Base-by-base conservation (phyloP, 1,140 invertebrate genomes). In the Penaeus chinensis region DNA sequence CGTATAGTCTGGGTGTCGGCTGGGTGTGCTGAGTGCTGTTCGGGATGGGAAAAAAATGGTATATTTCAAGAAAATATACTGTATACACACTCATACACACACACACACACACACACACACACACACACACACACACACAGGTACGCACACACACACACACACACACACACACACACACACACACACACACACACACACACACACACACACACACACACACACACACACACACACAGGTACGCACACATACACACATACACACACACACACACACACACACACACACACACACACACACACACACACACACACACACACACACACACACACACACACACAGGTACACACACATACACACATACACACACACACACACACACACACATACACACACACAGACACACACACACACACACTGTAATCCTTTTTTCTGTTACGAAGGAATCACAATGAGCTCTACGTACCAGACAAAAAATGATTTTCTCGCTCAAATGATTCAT, bases 181-280 rank as follows among this genome's bases (percentile, higher is more conserved):
- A 76, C 71, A 76, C 71, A 76, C 71, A 37, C 71, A 76, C 27
- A 76, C 71, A 76, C 71, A 76, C 71, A 42, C 37, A 76, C 71
- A 76, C 71, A 76, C 71, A 76, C n/a, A 22, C 71, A 76, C 71
- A 76, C 71, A 76, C 71, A 76, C n/a, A 24, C 71, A 76, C 71
- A 24, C n/a, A 42, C 54, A 13, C 54, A 54, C 16, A 54, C 11
- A 42, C 37, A 76, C 71, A 76, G 10, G n/a, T 11, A 76, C n/a
- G 2, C 71, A 76, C 71, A 76, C 71, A n/a, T n/a, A n/a, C n/a
- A n/a, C n/a, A n/a, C n/a, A n/a, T n/a, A n/a, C n/a, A n/a, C n/a
- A n/a, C n/a, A n/a, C n/a, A n/a, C n/a, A 76, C 71, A 76, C n/a
- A 24, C 71, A 76, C 71, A 24, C 11, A 76, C 71, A 74, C 2